Evolutionary conservation across 2,113 vertebrate genomes (phyloP), one percentile per base, ranked within the genome.

Genomic region (Bos indicus): DNA sequence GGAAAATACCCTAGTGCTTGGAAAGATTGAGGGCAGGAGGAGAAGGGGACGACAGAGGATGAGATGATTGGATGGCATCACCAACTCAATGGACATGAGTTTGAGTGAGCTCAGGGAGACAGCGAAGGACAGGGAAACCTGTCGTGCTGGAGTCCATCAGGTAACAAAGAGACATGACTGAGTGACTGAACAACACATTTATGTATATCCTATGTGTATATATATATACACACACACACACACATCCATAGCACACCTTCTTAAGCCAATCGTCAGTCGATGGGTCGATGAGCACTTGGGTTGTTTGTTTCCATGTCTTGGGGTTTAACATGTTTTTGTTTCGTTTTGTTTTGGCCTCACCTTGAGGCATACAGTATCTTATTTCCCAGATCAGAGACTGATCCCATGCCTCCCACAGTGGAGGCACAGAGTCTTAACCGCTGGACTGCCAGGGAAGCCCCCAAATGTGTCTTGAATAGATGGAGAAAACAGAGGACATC

Each of bases 221-320:
- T 40, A 36, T 21, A 71, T 11, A 19, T 4, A 13, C 1, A 36
- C 0, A 6, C 0, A 40, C 0, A 40, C 33, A n/a, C 64, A 71
- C 64, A 21, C n/a, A 36, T 21, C 36, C 64, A 21, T 36, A 21
- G n/a, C 64, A 71, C 14, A 78, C 6, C 25, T 48, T 78, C 74
- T 78, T 78, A 78, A 48, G 40, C 74, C 74, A 9, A 28, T 28
- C 2, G 0, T 78, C 74, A 46, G 25, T 48, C 25, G 1, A 9
- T 8, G 11, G 25, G 40, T 78, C 3, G 1, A 78, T 78, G 67
- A 40, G 36, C 21, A 74, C 36, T 74, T 74, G 36, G 36, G 36
- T 43, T 13, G 11, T 40, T 74, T 74, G 21, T 40, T 13, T 74
- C 21, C 21, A 3, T 25, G 67, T 40, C 67, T 25, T 74, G 21